These are phyloP conservation scores for Ethmia dodecea DNA, from an alignment of 2,888 invertebrate genomes.

Conservation along the genomic window DNA sequence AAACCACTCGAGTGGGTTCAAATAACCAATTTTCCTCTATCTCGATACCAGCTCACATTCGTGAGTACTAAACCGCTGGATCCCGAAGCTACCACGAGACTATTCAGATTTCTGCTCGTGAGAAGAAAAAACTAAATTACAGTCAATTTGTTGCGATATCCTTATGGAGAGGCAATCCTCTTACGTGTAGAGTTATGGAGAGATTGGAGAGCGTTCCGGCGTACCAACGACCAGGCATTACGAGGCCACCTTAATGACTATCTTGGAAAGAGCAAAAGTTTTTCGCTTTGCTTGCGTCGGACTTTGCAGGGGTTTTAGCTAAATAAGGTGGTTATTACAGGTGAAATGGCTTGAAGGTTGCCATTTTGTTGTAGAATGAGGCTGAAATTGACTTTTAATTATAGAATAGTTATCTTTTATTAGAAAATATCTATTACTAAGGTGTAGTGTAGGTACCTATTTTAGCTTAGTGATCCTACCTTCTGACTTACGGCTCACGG, in stretches of 20 bases:
- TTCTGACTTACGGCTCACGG: too few species aligned
- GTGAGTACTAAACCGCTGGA: constrained; percentile 52
- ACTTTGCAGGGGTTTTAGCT: constrained; percentile 43
- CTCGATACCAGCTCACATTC: constrained; percentile 32
- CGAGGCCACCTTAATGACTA: constrained; percentile 48
- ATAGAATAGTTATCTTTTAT: too few species aligned
- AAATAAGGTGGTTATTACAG: constrained; percentile 52
- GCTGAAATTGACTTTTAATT: too few species aligned
- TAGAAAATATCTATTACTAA: too few species aligned
- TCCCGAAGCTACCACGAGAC: constrained; percentile 33
- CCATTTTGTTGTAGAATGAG: too few species aligned
- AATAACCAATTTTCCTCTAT: constrained; percentile 59
- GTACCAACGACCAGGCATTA: constrained; percentile 34
- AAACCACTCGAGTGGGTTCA: constrained; percentile 43
- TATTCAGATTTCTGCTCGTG: constrained; percentile 57
- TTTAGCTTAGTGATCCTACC: too few species aligned
- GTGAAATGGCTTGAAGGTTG: constrained; percentile 19
- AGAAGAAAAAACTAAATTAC: constrained; percentile 71
- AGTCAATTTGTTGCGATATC: constrained; percentile 69
- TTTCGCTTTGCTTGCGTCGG: constrained; percentile 41
- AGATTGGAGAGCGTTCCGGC: constrained; percentile 29
- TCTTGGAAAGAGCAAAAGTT: constrained; percentile 56
- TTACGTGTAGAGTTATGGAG: constrained; percentile 48
- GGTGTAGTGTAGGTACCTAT: too few species aligned
- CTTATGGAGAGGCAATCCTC: constrained; percentile 65